Evolutionary conservation across 1,140 invertebrate species (phyloP).

Genomic region (Nephotettix cincticeps): DNA sequence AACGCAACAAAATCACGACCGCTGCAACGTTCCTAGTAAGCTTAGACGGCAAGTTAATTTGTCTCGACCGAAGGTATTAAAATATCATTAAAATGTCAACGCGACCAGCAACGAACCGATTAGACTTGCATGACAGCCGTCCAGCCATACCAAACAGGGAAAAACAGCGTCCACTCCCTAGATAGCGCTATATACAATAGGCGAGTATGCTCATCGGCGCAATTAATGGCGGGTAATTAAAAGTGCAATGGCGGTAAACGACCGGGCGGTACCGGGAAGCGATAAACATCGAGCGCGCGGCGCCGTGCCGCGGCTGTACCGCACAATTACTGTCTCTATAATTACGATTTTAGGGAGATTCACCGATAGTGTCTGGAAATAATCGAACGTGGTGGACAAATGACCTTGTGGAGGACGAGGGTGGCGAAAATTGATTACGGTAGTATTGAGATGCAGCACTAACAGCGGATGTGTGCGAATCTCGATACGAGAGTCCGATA

Average conservation of each 20-base stretch:
- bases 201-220: slow-evolving; percentile 6
- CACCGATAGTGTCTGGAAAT: not conserved
- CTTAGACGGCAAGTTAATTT: no score
- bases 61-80: not conserved
- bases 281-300: not conserved
- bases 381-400: not conserved
- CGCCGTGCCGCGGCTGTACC: not conserved
- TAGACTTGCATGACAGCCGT: not conserved
- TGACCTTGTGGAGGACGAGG: no score
- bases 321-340: not conserved
- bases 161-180: not conserved
- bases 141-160: not conserved
- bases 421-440: no score
- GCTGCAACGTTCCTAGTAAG: no score
- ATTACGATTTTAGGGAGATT: not conserved
- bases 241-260: not conserved
- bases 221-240: slow-evolving; percentile 21
- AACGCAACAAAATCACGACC: no score
- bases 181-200: slow-evolving; percentile 14
- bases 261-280: slow-evolving; percentile 7
- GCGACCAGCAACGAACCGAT: not conserved
- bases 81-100: slow-evolving; percentile 22
- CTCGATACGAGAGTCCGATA: no score
- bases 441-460: no score
- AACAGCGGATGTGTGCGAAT: no score